These are phyloP conservation scores for Empidonax alnorum DNA, from an alignment of 2,113 vertebrate species.

Conservation along the genomic window DNA sequence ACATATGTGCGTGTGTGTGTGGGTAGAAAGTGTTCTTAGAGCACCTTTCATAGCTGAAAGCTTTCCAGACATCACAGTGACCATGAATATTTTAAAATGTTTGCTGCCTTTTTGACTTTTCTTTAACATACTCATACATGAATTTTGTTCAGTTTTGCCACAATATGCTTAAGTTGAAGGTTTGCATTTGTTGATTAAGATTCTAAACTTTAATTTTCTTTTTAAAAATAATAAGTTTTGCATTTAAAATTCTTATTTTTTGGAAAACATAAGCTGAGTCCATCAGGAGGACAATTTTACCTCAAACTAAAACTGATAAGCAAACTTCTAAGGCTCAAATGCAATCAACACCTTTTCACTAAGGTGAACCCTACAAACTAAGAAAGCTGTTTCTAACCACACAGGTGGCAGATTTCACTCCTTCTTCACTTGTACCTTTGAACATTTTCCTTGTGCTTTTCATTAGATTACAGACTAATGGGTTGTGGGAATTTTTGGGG, in stretches of 20 bases:
- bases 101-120: not conserved
- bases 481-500: not conserved
- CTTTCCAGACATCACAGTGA: not conserved
- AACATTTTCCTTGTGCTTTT: not conserved
- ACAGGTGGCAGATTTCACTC: not conserved
- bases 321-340: not conserved
- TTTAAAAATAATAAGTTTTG: not conserved
- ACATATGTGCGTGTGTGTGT: accelerated
- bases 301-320: not conserved
- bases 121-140: not conserved
- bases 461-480: not conserved
- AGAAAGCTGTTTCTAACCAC: not conserved
- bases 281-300: accelerated
- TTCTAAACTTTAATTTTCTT: not conserved
- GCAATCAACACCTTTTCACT: not conserved
- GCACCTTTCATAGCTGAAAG: not conserved
- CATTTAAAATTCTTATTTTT: not conserved
- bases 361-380: not conserved
- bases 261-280: not conserved
- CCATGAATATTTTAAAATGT: not conserved
- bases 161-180: not conserved
- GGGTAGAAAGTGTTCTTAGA: not conserved
- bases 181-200: not conserved
- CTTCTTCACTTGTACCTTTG: not conserved
- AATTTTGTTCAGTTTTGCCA: not conserved